Percentiles rank a stretch among this genome's conserved stretches.
phyloP scores from a whole-genome alignment of 2,888 invertebrate genomes.

The Tiliacea aurago region DNA sequence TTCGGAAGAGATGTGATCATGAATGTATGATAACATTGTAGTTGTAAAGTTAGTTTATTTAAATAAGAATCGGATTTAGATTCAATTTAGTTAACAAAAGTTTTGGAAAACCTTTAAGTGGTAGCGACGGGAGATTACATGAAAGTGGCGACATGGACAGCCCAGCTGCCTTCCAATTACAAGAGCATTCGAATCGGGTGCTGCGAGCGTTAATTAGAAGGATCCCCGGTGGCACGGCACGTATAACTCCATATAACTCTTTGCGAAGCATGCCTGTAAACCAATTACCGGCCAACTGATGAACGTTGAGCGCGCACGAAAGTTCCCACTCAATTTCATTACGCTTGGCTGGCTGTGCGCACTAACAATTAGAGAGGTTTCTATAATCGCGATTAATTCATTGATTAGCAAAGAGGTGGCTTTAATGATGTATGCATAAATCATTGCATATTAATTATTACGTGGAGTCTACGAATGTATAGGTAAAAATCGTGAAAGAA shows the following conservation, averaged over 20 bases:
- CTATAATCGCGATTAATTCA: conserved; percentile 76
- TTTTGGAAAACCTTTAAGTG: conserved; percentile 49
- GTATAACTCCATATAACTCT: conserved; percentile 70
- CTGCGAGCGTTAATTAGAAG: conserved; percentile 84
- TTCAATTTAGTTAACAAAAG: conserved; percentile 47
- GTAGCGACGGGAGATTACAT: conserved; percentile 52
- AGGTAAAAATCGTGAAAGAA: not conserved
- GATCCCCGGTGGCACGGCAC: conserved; percentile 75
- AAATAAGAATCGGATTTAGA: conserved; percentile 22
- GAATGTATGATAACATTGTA: conserved; percentile 10
- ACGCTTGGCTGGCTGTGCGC: conserved; percentile 80
- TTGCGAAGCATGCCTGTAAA: conserved; percentile 79
- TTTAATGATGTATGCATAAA: conserved; percentile 46
- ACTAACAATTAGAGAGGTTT: conserved; percentile 81
- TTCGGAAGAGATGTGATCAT: conserved; percentile 8
- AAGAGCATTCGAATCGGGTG: conserved; percentile 66
- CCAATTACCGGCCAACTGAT: conserved; percentile 87
- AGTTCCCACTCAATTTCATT: conserved; percentile 84
- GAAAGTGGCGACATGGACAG: conserved; percentile 70
- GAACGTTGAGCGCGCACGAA: conserved; percentile 82
- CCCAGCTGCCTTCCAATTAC: conserved; percentile 80
- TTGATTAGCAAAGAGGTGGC: conserved; percentile 70
- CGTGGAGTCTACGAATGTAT: conserved; percentile 20
- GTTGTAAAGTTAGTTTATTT: conserved; percentile 20
- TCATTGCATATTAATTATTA: conserved; percentile 41